Conservation (phyloP, 2,888 invertebrate species). For the Ashinkailepas kermadecensis region DNA sequence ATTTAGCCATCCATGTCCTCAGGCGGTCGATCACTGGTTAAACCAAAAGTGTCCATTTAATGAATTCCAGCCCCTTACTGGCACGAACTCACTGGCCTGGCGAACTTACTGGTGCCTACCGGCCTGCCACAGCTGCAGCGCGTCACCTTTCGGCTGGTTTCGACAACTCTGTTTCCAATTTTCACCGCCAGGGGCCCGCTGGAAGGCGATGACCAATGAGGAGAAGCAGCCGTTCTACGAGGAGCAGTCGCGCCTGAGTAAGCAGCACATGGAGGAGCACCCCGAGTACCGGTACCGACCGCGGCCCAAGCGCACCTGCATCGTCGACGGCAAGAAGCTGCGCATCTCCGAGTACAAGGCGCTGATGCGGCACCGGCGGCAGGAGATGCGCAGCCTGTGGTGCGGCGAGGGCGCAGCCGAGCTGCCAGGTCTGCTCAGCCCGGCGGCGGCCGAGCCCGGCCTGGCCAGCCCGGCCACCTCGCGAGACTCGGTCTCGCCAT, state of each 20-base stretch:
- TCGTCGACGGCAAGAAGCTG: slow-evolving; percentile 98
- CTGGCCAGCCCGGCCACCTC: slow-evolving; percentile 2
- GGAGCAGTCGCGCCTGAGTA: slow-evolving; percentile 93
- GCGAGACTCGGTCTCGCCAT: background rate
- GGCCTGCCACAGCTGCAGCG: too few species aligned
- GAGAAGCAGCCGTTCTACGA: slow-evolving; percentile 99
- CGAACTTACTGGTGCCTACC: too few species aligned
- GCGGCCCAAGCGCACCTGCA: slow-evolving; percentile 95
- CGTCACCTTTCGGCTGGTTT: too few species aligned
- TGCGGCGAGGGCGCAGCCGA: slow-evolving; percentile 62
- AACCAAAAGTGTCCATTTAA: too few species aligned
- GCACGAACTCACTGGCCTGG: too few species aligned
- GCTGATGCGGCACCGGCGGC: slow-evolving; percentile 81
- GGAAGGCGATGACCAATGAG: slow-evolving; percentile 98
- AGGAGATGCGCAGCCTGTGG: slow-evolving; percentile 92
- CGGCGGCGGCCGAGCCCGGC: background rate
- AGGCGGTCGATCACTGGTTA: too few species aligned
- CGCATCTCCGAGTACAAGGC: slow-evolving; percentile 95
- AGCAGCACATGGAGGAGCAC: slow-evolving; percentile 98
- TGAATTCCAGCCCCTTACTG: too few species aligned
- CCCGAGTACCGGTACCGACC: slow-evolving; percentile 96
- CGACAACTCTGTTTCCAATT: background rate
- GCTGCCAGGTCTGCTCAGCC: background rate
- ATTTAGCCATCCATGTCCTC: too few species aligned
- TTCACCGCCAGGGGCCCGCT: slow-evolving; percentile 65